Evolutionary conservation across 2,113 vertebrate genomes (phyloP).

Genomic region (Erythrolamprus reginae): DNA sequence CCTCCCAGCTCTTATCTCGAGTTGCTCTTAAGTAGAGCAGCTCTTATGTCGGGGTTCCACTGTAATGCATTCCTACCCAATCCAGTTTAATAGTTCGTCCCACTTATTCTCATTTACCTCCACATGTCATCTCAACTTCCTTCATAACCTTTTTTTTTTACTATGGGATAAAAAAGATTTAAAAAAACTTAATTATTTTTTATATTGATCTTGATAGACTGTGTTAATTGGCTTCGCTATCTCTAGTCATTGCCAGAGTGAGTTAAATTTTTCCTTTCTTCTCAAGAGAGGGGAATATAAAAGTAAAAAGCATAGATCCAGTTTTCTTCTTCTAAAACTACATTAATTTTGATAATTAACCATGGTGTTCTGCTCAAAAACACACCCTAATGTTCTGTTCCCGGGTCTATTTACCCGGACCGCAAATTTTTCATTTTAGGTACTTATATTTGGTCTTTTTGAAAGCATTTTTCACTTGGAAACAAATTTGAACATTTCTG

Average conservation of each 20-base stretch:
- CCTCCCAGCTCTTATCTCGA: too few species aligned
- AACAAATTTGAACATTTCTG: too few species aligned
- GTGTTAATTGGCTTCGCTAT: constrained; percentile 15
- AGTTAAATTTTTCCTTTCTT: neutral
- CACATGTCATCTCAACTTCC: neutral
- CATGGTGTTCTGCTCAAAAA: too few species aligned
- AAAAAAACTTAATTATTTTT: neutral
- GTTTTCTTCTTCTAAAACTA: neutral
- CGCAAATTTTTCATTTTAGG: too few species aligned
- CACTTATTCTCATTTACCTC: neutral
- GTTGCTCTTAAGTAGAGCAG: too few species aligned
- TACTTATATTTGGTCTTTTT: too few species aligned
- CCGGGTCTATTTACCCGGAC: too few species aligned
- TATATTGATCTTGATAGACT: constrained; percentile 3
- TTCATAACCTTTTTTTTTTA: neutral
- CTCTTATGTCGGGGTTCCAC: too few species aligned
- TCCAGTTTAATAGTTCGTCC: neutral
- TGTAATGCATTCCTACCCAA: neutral
- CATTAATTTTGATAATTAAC: neutral
- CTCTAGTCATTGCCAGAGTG: neutral
- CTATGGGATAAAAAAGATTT: neutral
- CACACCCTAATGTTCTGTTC: too few species aligned
- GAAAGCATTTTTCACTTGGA: too few species aligned
- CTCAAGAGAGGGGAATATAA: neutral
- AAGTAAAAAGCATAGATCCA: neutral